phyloP scores from a whole-genome alignment of 2,113 vertebrate genomes.

The Gymnarchus niloticus region DNA sequence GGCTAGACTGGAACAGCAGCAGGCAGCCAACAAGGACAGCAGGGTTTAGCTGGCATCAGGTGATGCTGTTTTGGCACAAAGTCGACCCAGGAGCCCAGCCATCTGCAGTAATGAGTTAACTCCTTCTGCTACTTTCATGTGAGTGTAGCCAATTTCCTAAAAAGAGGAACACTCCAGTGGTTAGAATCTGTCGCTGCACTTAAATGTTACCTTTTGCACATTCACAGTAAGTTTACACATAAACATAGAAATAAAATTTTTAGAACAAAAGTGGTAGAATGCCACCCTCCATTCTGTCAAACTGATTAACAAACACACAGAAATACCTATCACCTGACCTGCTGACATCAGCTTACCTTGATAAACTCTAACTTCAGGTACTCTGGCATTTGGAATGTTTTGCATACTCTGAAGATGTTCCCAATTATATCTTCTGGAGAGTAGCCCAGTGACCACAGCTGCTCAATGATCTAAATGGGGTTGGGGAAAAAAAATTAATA shows the following conservation, averaged over 20 bases:
- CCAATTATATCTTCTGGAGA: conserved; percentile 92
- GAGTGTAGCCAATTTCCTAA: conserved; percentile 94
- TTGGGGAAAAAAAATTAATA: neutral
- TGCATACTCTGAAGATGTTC: conserved; percentile 94
- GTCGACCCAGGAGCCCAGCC: conserved; percentile 82
- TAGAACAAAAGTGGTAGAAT: neutral
- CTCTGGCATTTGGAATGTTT: conserved; percentile 90
- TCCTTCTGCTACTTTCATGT: conserved; percentile 86
- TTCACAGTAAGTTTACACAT: neutral
- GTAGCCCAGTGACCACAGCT: conserved; percentile 93
- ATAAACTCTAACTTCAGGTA: conserved; percentile 96
- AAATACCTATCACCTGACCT: conserved; percentile 6
- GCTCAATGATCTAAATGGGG: conserved; percentile 72
- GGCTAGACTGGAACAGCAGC: neutral
- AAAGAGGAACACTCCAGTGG: neutral
- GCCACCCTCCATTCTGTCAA: neutral
- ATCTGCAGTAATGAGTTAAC: conserved; percentile 92
- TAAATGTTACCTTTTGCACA: neutral
- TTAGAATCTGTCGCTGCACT: neutral
- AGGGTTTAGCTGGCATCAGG: conserved; percentile 65
- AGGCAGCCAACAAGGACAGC: neutral
- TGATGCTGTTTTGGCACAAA: conserved; percentile 80
- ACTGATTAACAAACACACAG: neutral
- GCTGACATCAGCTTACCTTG: conserved; percentile 66
- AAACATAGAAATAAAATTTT: neutral